Conservation (phyloP, 1,140 invertebrate genomes). For the Hylaeus volcanicus region DNA sequence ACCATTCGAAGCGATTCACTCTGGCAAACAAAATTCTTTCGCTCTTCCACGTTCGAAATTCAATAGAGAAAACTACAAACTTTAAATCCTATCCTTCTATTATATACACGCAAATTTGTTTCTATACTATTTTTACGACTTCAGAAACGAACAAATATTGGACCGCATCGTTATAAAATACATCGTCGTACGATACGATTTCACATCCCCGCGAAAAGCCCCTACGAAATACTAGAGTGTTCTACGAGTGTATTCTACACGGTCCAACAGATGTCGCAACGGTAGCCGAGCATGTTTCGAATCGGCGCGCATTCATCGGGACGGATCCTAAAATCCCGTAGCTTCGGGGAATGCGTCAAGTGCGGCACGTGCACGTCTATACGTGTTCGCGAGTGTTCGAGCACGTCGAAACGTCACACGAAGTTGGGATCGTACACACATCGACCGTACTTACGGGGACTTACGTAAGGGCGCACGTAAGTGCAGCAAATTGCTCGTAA, state of each 20-base stretch:
- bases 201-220: too few relatives aligned
- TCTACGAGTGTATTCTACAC: too few relatives aligned
- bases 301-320: slow-evolving; percentile 43
- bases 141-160: too few relatives aligned
- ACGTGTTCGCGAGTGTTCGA: too few relatives aligned
- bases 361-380: not conserved
- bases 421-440: slow-evolving; percentile 50
- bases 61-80: not conserved
- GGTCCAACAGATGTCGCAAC: too few relatives aligned
- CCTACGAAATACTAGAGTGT: too few relatives aligned
- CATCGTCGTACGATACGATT: too few relatives aligned
- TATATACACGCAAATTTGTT: too few relatives aligned
- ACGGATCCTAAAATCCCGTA: slow-evolving; percentile 45
- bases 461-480: slow-evolving; percentile 62
- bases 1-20: slow-evolving; percentile 13
- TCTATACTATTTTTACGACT: too few relatives aligned
- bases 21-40: slow-evolving; percentile 6
- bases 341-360: slow-evolving; percentile 12
- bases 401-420: slow-evolving; percentile 49
- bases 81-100: not conserved
- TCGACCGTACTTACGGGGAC: slow-evolving; percentile 52
- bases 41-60: not conserved
- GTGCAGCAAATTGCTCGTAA: slow-evolving; percentile 67
- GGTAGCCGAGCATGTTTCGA: not conserved
- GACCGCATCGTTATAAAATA: too few relatives aligned